A percentile compares a stretch with the other conserved stretches of the same genome.
Evolutionary conservation across 2,113 vertebrate genomes (phyloP).

Genomic region (Pterocles burchelli): DNA sequence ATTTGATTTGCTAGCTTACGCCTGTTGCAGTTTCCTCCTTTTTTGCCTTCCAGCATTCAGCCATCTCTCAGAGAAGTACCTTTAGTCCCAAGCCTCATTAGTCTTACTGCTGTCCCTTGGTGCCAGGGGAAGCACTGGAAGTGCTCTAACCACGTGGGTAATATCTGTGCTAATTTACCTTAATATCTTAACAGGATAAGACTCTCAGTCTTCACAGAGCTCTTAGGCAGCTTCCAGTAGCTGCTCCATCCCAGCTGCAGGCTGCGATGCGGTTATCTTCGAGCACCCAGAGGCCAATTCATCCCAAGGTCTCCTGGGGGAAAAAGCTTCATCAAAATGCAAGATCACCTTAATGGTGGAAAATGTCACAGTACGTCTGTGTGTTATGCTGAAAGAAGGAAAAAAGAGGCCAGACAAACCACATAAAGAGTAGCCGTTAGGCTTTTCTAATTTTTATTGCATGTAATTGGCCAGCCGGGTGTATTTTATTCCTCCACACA

Average conservation of each 20-base stretch:
- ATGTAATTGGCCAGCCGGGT: neutral
- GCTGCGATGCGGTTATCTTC: neutral
- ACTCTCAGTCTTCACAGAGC: neutral
- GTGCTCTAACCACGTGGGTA: neutral
- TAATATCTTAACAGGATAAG: neutral
- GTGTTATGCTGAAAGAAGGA: neutral
- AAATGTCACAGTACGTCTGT: neutral
- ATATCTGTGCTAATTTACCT: conserved; percentile 23
- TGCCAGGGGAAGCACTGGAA: neutral
- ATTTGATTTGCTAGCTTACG: neutral
- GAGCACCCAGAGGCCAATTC: neutral
- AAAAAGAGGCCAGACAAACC: neutral
- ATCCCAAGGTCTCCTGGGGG: neutral
- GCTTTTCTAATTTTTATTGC: neutral
- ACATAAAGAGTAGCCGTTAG: neutral
- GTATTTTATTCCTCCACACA: neutral
- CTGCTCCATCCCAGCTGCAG: neutral
- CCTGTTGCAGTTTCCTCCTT: neutral
- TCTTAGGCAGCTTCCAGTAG: neutral
- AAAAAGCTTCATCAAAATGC: neutral
- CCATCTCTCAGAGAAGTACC: neutral
- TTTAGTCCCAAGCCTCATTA: conserved; percentile 50
- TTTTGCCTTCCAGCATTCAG: neutral
- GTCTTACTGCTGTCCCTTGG: neutral
- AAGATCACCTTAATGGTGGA: neutral